Percentiles rank a stretch among this genome's conserved stretches.
phyloP scores from a whole-genome alignment of 2,797 vertebrate genomes.

The Holocentrus rufus region DNA sequence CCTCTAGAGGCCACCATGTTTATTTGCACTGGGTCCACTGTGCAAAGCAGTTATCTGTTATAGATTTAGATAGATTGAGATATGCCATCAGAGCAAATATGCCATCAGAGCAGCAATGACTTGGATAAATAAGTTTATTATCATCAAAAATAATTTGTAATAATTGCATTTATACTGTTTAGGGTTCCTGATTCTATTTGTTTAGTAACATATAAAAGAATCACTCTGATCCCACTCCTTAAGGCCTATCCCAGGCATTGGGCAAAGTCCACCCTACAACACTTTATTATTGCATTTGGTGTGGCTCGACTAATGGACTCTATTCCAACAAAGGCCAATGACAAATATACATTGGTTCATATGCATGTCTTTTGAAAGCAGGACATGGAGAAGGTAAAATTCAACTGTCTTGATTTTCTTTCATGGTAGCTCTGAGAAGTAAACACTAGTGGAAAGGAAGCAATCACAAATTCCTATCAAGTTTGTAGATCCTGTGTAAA shows the following conservation, averaged over 20 bases:
- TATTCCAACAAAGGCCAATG: background rate
- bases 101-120: too few species aligned
- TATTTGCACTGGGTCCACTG: too few species aligned
- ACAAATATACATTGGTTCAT: background rate
- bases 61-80: too few species aligned
- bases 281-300: constrained; percentile 26
- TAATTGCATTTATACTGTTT: constrained; percentile 10
- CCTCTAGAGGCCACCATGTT: too few species aligned
- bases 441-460: background rate
- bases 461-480: background rate
- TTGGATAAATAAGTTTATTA: too few species aligned
- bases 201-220: constrained; percentile 10
- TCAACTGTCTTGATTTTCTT: background rate
- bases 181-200: constrained; percentile 1
- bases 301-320: background rate
- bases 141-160: too few species aligned
- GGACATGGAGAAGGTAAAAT: background rate
- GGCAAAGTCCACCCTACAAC: constrained; percentile 50
- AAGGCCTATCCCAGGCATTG: constrained; percentile 7
- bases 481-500: background rate
- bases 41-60: too few species aligned
- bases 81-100: too few species aligned
- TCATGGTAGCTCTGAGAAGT: background rate
- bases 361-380: background rate
- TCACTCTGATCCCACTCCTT: constrained; percentile 25